These are phyloP conservation scores for Heliconius ethilla DNA, from an alignment of 2,888 invertebrate species.

Conservation along the genomic window DNA sequence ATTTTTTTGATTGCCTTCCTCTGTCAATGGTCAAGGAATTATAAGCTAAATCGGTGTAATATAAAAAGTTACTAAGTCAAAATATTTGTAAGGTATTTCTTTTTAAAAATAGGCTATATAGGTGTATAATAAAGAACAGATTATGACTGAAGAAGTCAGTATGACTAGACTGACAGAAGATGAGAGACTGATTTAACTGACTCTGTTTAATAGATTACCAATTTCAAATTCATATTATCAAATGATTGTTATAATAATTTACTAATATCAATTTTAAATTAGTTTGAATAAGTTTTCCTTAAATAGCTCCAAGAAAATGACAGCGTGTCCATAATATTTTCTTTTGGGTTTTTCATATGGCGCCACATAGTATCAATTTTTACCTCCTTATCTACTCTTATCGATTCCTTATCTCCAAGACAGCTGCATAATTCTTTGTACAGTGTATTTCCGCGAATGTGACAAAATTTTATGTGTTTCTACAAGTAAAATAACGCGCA, in stretches of 20 bases:
- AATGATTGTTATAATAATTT: neutral
- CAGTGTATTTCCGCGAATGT: conserved; percentile 21
- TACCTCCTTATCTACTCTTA: conserved; percentile 22
- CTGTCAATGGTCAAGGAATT: conserved; percentile 15
- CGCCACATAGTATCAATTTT: conserved; percentile 15
- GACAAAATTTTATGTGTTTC: neutral
- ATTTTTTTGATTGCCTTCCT: conserved; percentile 19
- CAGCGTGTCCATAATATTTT: neutral
- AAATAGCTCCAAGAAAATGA: neutral
- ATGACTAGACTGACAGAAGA: too few relatives aligned
- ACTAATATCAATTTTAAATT: neutral
- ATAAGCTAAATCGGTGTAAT: neutral
- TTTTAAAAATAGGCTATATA: neutral
- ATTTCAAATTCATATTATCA: neutral
- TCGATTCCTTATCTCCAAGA: conserved; percentile 25
- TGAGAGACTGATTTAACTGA: too few relatives aligned
- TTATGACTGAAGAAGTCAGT: too few relatives aligned
- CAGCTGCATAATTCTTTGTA: conserved; percentile 28
- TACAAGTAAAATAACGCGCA: neutral
- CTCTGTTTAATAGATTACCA: neutral
- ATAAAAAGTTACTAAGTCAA: neutral
- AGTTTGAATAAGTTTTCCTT: neutral
- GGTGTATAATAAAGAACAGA: too few relatives aligned
- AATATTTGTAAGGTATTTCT: neutral
- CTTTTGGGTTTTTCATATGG: neutral